These are phyloP conservation scores for Limnothrissa miodon DNA, from an alignment of 2,113 vertebrate genomes.

Conservation along the genomic window DNA sequence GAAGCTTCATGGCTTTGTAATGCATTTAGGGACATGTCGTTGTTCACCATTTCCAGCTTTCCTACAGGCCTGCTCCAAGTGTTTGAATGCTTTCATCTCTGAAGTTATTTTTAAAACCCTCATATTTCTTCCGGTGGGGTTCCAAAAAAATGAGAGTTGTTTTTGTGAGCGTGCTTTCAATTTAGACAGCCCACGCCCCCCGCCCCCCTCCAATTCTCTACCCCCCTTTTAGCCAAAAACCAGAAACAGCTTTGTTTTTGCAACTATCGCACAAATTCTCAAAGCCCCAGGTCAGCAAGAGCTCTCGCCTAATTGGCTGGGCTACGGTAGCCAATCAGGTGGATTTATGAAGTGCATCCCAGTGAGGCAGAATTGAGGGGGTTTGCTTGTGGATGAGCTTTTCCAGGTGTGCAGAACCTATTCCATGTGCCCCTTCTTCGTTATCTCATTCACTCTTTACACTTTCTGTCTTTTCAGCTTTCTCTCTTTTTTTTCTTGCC, in stretches of 20 bases:
- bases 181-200: constrained; percentile 21
- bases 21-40: not conserved
- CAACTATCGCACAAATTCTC: constrained; percentile 46
- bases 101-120: constrained; percentile 7
- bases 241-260: constrained; percentile 55
- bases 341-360: constrained; percentile 65
- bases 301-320: not conserved
- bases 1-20: not conserved
- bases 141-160: constrained; percentile 33
- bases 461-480: constrained; percentile 14
- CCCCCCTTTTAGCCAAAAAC: constrained; percentile 26
- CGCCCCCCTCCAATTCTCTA: too few relatives aligned
- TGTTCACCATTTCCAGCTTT: not conserved
- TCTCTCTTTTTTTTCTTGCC: not conserved
- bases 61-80: not conserved
- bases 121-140: constrained; percentile 36
- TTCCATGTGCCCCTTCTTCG: not conserved
- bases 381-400: constrained; percentile 55
- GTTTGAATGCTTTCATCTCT: not conserved
- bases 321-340: constrained; percentile 63
- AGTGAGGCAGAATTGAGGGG: constrained; percentile 37
- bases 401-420: constrained; percentile 54
- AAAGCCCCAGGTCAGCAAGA: not conserved
- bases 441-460: not conserved
- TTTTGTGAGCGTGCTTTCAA: constrained; percentile 32